Percentiles rank a stretch among this genome's conserved stretches.
These are phyloP conservation scores for Melanaphis sacchari DNA, from an alignment of 1,140 invertebrate genomes.

Conservation along the genomic window DNA sequence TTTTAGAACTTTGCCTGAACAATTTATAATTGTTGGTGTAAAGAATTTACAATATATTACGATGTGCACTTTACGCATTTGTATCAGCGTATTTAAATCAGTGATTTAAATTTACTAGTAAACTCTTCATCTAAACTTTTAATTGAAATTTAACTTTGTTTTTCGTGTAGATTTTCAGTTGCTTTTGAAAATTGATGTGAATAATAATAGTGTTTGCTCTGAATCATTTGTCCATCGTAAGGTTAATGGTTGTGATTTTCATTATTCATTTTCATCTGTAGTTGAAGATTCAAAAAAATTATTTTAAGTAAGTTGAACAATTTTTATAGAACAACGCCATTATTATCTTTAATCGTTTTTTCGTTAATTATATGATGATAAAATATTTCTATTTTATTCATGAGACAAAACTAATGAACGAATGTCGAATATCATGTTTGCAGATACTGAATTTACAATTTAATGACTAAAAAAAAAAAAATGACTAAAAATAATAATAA, in stretches of 20 bases:
- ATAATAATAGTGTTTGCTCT: not conserved
- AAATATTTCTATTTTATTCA: not conserved
- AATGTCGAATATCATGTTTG: not conserved
- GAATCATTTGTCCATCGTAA: not conserved
- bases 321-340: not conserved
- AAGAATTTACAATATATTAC: not conserved
- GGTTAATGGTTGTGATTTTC: not conserved
- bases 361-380: not conserved
- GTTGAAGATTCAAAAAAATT: not conserved
- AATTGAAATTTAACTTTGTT: not conserved
- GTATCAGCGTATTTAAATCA: not conserved
- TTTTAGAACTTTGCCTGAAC: not conserved
- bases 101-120: constrained; percentile 5
- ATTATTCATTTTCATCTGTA: not conserved
- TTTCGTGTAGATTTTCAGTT: not conserved
- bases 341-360: not conserved
- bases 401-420: not conserved
- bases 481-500: too few relatives aligned
- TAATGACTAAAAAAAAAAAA: not conserved
- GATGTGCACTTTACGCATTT: not conserved
- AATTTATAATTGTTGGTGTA: not conserved
- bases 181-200: not conserved
- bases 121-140: not conserved
- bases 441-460: not conserved
- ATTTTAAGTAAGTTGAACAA: not conserved